A percentile compares a stretch with the other conserved stretches of the same genome.
These are phyloP conservation scores for Zaprionus inermis DNA, from an alignment of 1,140 invertebrate species.

Conservation along the genomic window DNA sequence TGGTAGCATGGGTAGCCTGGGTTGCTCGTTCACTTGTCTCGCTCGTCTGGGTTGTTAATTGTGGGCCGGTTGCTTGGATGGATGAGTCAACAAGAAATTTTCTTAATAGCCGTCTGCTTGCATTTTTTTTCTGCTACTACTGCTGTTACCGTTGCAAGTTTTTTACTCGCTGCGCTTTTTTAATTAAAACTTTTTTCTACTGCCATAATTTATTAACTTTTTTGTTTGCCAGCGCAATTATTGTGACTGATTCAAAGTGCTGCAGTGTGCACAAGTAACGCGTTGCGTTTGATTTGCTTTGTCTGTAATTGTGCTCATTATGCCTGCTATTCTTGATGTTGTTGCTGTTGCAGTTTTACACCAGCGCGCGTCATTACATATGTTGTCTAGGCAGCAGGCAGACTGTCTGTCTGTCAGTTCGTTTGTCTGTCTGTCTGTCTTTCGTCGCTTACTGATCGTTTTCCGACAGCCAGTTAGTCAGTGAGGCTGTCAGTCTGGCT, in stretches of 20 bases:
- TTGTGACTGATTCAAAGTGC: constrained; percentile 77
- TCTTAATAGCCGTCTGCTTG: constrained; percentile 70
- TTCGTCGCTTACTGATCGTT: constrained; percentile 19
- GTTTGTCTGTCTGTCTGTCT: constrained; percentile 19
- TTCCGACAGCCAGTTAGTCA: constrained; percentile 37
- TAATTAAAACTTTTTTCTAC: constrained; percentile 77
- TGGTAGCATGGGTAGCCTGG: constrained; percentile 46
- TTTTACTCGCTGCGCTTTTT: constrained; percentile 58
- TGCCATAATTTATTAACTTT: constrained; percentile 78
- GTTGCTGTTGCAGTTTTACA: constrained; percentile 42
- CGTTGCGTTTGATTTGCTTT: constrained; percentile 80
- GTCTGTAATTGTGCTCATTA: constrained; percentile 77
- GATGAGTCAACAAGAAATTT: constrained; percentile 81
- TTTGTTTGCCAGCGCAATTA: constrained; percentile 67
- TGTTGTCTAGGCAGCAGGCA: constrained; percentile 67
- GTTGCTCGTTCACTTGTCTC: constrained; percentile 17
- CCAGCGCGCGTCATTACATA: constrained; percentile 70
- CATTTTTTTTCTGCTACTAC: constrained; percentile 30
- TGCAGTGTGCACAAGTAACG: constrained; percentile 52
- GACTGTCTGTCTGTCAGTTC: constrained; percentile 53
- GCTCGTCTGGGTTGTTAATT: constrained; percentile 64
- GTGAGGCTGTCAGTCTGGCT: constrained; percentile 46
- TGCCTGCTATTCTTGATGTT: constrained; percentile 48
- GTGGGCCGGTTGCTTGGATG: constrained; percentile 59
- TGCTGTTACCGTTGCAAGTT: constrained; percentile 70